A percentile compares a stretch with the other conserved stretches of the same genome.
phyloP scores from a whole-genome alignment of 2,888 invertebrate species.

The Arenicola marina region DNA sequence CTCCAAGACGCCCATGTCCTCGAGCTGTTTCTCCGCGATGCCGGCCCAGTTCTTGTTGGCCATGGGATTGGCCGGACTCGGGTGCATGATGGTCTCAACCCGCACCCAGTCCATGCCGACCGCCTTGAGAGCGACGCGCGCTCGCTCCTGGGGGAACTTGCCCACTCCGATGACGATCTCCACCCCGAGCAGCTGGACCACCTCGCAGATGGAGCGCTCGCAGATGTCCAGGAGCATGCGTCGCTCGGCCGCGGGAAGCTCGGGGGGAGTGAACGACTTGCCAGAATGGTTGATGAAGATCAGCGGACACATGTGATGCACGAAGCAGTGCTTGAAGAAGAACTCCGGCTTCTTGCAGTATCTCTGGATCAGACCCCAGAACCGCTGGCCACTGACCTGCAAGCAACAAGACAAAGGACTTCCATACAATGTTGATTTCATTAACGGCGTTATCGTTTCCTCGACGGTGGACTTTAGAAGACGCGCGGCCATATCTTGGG shows the following conservation, averaged over 20 bases:
- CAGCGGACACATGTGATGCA: constrained; percentile 88
- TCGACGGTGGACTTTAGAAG: too few relatives aligned
- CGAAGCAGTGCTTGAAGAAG: constrained; percentile 79
- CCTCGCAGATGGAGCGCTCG: constrained; percentile 72
- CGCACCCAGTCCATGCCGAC: constrained; percentile 47
- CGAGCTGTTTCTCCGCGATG: constrained; percentile 69
- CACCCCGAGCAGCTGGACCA: constrained; percentile 73
- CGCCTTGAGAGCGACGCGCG: constrained; percentile 65
- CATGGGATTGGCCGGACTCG: constrained; percentile 77
- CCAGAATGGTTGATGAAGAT: constrained; percentile 79
- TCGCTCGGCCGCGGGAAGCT: constrained; percentile 64
- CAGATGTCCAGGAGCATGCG: constrained; percentile 63
- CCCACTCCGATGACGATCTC: constrained; percentile 80
- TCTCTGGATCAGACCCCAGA: constrained; percentile 80
- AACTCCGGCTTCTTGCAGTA: constrained; percentile 73
- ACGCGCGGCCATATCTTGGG: too few relatives aligned
- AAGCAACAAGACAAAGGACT: constrained; percentile 16
- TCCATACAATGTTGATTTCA: too few relatives aligned
- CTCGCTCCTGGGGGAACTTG: constrained; percentile 74
- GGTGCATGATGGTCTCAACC: constrained; percentile 73
- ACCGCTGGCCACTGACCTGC: constrained; percentile 72
- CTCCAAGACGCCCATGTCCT: constrained; percentile 67
- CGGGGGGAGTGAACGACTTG: constrained; percentile 83
- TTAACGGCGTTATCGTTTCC: too few relatives aligned
- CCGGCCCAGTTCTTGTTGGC: constrained; percentile 83